phyloP scores from a whole-genome alignment of 1,140 invertebrate genomes.

The Drosophila mayri region DNA sequence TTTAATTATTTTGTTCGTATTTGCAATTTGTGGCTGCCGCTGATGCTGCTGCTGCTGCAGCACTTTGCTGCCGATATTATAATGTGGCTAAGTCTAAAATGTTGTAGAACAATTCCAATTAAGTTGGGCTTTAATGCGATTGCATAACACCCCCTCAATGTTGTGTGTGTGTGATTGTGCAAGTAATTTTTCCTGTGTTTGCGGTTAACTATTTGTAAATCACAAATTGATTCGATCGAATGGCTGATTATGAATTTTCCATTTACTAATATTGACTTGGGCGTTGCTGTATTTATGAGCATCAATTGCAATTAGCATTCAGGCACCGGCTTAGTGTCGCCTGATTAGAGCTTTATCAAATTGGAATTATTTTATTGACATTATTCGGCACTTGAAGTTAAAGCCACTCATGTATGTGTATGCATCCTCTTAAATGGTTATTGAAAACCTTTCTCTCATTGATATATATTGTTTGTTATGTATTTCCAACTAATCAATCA shows the following conservation, averaged over 20 bases:
- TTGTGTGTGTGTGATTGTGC: slow-evolving; percentile 16
- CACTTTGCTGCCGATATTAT: slow-evolving; percentile 47
- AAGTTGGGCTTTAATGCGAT: slow-evolving; percentile 48
- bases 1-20: slow-evolving; percentile 76
- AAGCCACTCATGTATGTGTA: slow-evolving; percentile 9
- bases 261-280: slow-evolving; percentile 37
- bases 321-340: slow-evolving; percentile 56
- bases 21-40: slow-evolving; percentile 67
- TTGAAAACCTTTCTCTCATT: slow-evolving; percentile 6
- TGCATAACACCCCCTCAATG: slow-evolving; percentile 23
- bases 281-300: slow-evolving; percentile 31
- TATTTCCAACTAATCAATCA: slow-evolving; percentile 20
- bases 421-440: slow-evolving; percentile 3
- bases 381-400: slow-evolving; percentile 38
- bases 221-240: slow-evolving; percentile 47
- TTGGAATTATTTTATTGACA: slow-evolving; percentile 51
- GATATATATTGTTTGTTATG: slow-evolving; percentile 3
- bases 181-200: slow-evolving; percentile 41
- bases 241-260: slow-evolving; percentile 44
- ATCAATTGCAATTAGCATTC: slow-evolving; percentile 68
- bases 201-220: slow-evolving; percentile 53
- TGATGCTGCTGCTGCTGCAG: slow-evolving; percentile 24
- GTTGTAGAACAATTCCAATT: slow-evolving; percentile 31
- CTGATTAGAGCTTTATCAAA: slow-evolving; percentile 66
- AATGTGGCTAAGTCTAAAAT: slow-evolving; percentile 21